These are phyloP conservation scores for Zhuqinia jingwanae DNA, from an alignment of 2,888 invertebrate species.

Conservation along the genomic window DNA sequence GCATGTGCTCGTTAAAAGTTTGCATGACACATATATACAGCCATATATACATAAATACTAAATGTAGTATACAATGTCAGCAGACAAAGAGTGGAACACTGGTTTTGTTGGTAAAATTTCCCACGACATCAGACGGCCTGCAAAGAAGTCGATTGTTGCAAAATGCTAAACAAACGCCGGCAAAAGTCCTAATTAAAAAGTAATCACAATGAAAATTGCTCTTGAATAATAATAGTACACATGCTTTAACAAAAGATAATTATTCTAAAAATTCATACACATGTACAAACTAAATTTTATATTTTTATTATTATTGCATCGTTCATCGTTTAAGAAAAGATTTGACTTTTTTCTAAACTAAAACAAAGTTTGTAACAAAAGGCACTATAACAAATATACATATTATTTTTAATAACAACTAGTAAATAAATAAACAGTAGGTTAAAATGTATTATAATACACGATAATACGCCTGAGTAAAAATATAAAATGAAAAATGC, in stretches of 20 bases:
- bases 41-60: not conserved
- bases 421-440: constrained; percentile 46
- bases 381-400: constrained; percentile 26
- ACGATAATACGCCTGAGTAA: constrained; percentile 60
- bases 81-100: constrained; percentile 17
- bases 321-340: not conserved
- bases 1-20: too few species aligned
- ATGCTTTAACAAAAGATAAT: constrained; percentile 5
- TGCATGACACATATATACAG: not conserved
- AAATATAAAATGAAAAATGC: constrained; percentile 61
- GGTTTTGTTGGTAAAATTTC: constrained; percentile 36
- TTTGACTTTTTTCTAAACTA: constrained; percentile 6
- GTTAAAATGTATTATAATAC: not conserved
- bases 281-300: not conserved
- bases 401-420: constrained; percentile 1
- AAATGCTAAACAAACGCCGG: constrained; percentile 55
- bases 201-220: not conserved
- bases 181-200: constrained; percentile 55
- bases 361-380: constrained; percentile 24
- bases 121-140: constrained; percentile 53
- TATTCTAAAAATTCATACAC: too few species aligned
- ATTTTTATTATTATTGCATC: constrained; percentile 25
- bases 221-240: too few species aligned
- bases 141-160: constrained; percentile 13
- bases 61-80: not conserved